Evolutionary conservation across 64 coral and sea anemone genomes (phyloP), one percentile per base, ranked within the genome.

Genomic region (Stichodactyla mertensii): DNA sequence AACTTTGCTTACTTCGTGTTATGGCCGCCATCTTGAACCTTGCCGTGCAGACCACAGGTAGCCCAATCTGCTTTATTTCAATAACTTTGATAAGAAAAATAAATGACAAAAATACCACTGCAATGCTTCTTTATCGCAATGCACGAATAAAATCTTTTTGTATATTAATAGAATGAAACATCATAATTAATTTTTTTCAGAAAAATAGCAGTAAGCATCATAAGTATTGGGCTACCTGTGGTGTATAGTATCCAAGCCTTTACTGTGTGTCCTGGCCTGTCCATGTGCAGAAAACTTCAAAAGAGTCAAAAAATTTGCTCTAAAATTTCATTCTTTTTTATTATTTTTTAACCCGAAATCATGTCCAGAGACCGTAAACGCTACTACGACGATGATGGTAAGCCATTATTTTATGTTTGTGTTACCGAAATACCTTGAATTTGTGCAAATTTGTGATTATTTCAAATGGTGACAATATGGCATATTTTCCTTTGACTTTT

Each of bases 321-420:
- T 26, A 74, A 28, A 2, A 45, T 54, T 89, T 77, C 10, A 10
- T 19, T 19, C 31, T n/a, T 89, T 88, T 80, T 86, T 52, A 27
- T 16, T 24, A 15, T 36, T 28, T 85, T 64, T 85, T 85, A 26
- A 55, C 5, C 80, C 13, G 13, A 7, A 28, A 61, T 19, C 24
- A 95, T 95, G 93, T 95, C 93, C 10, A 86, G 93, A 24, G 90
- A 95, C 16, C 91, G 91, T 89, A 91, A 89, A 55, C 87, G 90
- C 80, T 83, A 86, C 53, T 92, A 84, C 83, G 93, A 95, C 51
- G 93, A 95, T 84, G 83, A 89, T 52, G 93, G 93, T 95, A 51
- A 31, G 93, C 86, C 52, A 6, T 52, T 82, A 6, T n/a, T 20
- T 59, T 8, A 13, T 54, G 24, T 64, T 24, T 85, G 0, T 82